Percentiles rank a stretch among this genome's conserved stretches.
These are phyloP conservation scores for Euwallacea similis DNA, from an alignment of 1,140 invertebrate species.

Conservation along the genomic window DNA sequence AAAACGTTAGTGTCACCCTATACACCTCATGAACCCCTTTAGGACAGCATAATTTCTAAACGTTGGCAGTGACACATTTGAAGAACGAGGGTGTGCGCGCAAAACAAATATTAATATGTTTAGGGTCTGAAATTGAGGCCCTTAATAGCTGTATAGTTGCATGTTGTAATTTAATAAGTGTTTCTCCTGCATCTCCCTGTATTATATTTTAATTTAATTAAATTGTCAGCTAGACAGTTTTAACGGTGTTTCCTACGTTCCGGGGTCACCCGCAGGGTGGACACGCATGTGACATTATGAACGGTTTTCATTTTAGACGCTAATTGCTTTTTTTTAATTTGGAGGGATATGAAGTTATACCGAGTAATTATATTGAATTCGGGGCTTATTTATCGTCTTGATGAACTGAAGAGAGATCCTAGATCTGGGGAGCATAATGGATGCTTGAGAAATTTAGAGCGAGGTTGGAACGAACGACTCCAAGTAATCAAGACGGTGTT, in stretches of 20 bases:
- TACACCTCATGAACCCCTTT: constrained; percentile 36
- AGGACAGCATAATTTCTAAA: constrained; percentile 1
- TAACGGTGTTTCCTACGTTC: constrained; percentile 13
- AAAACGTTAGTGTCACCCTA: constrained; percentile 37
- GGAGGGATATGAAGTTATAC: no score
- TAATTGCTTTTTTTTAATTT: neutral
- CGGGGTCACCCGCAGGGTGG: constrained; percentile 16
- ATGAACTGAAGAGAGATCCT: no score
- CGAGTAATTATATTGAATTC: no score
- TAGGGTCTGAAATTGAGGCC: constrained; percentile 36
- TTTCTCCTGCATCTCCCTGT: constrained; percentile 41
- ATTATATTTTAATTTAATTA: constrained; percentile 49
- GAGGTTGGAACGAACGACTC: no score
- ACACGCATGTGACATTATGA: constrained; percentile 24
- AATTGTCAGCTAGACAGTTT: constrained; percentile 32
- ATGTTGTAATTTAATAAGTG: constrained; percentile 49
- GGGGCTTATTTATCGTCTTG: no score
- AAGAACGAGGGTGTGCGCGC: constrained; percentile 34
- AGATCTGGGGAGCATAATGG: no score
- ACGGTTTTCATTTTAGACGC: constrained; percentile 7
- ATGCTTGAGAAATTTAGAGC: no score
- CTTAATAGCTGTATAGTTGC: constrained; percentile 45
- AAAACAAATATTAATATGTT: constrained; percentile 41
- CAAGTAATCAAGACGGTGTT: no score
- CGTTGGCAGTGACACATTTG: constrained; percentile 36